Evolutionary conservation across 2,888 invertebrate genomes (phyloP).

Genomic region (Podabrus alpinus): DNA sequence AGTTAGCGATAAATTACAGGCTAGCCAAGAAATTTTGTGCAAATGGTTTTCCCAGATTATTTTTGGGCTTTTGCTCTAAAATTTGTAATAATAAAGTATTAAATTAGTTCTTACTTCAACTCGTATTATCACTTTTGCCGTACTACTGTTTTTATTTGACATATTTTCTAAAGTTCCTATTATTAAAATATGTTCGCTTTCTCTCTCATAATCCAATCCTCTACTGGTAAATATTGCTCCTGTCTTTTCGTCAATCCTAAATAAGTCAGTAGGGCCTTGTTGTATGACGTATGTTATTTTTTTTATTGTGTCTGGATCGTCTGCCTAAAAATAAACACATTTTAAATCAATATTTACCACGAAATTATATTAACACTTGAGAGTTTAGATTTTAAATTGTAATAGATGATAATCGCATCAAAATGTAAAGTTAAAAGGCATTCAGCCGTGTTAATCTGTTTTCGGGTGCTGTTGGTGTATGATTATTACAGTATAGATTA

Average conservation of each 20-base stretch:
- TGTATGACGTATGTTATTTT: conserved; percentile 83
- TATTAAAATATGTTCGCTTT: conserved; percentile 72
- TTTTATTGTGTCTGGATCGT: conserved; percentile 79
- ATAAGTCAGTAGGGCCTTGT: conserved; percentile 80
- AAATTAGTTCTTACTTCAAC: conserved; percentile 62
- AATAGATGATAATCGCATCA: too few relatives aligned
- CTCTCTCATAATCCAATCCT: conserved; percentile 78
- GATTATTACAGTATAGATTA: too few relatives aligned
- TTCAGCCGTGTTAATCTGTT: too few relatives aligned
- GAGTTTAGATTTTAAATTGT: too few relatives aligned
- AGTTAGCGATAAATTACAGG: too few relatives aligned
- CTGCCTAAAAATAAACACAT: conserved; percentile 60
- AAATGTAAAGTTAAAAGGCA: too few relatives aligned
- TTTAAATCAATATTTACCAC: background rate
- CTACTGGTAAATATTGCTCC: conserved; percentile 78
- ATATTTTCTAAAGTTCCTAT: conserved; percentile 85
- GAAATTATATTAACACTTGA: too few relatives aligned
- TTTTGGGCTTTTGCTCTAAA: too few relatives aligned
- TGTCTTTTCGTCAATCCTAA: conserved; percentile 79
- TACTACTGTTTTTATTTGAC: conserved; percentile 69
- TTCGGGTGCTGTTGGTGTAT: too few relatives aligned
- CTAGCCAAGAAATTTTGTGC: too few relatives aligned
- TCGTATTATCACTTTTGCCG: conserved; percentile 72
- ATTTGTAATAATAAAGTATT: background rate
- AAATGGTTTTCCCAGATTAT: too few relatives aligned